Evolutionary conservation across 2,113 vertebrate species (phyloP).

Genomic region (Peromyscus polionotus): DNA sequence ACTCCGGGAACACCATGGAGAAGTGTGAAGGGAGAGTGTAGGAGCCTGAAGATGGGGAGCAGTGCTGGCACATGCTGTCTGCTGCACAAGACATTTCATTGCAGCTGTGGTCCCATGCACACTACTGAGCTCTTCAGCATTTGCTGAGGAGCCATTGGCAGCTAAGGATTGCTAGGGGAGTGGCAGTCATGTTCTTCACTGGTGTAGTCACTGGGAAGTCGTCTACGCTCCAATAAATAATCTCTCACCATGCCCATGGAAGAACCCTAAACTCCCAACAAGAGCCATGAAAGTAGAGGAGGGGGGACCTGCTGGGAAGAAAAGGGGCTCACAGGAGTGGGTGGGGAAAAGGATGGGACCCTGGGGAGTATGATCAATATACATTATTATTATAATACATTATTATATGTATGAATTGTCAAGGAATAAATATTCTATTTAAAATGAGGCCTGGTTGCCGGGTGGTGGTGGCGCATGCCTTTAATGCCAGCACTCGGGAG

Average conservation of each 20-base stretch:
- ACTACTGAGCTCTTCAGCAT: background rate
- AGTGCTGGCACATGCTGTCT: background rate
- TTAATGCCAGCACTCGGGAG: no score
- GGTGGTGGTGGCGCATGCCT: no score
- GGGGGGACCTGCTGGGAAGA: background rate
- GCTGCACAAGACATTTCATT: background rate
- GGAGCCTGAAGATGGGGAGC: background rate
- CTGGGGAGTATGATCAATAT: background rate
- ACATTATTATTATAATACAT: no score
- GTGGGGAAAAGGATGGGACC: background rate
- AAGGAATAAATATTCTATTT: background rate
- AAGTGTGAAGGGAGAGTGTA: background rate
- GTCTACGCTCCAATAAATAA: background rate
- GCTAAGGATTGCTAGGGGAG: background rate
- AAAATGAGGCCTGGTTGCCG: no score
- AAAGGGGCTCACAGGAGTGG: background rate
- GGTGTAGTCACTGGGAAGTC: background rate
- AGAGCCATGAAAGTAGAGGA: background rate
- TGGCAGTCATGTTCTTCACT: background rate
- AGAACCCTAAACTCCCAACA: no score
- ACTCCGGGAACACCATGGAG: no score
- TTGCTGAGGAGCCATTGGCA: background rate
- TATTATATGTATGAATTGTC: background rate
- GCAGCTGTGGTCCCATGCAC: background rate
- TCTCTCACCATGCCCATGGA: background rate